A percentile compares a stretch with the other conserved stretches of the same genome.
phyloP scores from a whole-genome alignment of 2,888 invertebrate species.

The Andrena dorsata region DNA sequence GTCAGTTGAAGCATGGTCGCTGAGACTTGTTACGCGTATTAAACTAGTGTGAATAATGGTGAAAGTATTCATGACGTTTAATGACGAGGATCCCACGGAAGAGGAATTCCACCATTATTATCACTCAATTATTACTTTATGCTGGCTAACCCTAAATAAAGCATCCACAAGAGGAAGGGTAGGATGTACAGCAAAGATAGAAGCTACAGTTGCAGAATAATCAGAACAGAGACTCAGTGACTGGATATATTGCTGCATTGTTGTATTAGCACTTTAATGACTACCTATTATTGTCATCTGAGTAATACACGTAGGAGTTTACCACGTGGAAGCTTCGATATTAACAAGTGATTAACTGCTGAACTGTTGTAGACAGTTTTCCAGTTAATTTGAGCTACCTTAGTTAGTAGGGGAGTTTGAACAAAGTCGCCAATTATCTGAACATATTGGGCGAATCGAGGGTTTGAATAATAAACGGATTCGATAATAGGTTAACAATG shows the following conservation, averaged over 20 bases:
- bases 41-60: background rate
- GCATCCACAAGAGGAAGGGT: background rate
- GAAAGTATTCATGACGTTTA: background rate
- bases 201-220: background rate
- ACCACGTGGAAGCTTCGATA: background rate
- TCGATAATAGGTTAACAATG: no score
- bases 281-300: background rate
- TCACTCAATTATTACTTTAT: slow-evolving; percentile 8
- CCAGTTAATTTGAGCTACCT: background rate
- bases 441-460: no score
- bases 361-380: background rate
- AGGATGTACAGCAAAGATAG: background rate
- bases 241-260: background rate
- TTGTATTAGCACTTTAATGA: slow-evolving; percentile 15
- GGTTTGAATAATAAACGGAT: no score
- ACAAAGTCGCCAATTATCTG: no score
- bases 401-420: no score
- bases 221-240: slow-evolving; percentile 7
- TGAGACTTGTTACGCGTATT: background rate
- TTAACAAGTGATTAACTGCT: background rate
- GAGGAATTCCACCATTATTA: background rate
- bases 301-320: background rate
- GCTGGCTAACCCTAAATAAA: slow-evolving; percentile 13
- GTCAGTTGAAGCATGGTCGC: no score
- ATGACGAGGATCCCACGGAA: background rate